phyloP scores from a whole-genome alignment of 2,797 vertebrate genomes.

The Sebastes hopkinsi region DNA sequence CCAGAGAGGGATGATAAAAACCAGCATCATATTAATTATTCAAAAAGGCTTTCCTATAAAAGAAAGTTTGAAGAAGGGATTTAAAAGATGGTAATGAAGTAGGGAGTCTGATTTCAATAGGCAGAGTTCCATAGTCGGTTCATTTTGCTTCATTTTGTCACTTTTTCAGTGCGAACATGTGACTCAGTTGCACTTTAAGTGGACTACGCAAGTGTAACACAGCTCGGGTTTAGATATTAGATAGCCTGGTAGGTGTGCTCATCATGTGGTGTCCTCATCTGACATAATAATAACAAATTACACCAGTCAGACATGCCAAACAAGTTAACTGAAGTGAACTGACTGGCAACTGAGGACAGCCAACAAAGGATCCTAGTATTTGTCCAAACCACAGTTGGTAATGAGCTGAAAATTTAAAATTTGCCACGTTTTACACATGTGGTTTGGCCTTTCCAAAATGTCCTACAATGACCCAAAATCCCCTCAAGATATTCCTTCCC shows the following conservation, averaged over 20 bases:
- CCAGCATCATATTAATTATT: too few species aligned
- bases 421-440: background rate
- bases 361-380: background rate
- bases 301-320: background rate
- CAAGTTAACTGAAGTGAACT: background rate
- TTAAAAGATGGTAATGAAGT: too few species aligned
- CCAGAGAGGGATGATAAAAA: too few species aligned
- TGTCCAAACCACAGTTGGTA: background rate
- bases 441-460: background rate
- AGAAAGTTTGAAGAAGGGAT: too few species aligned
- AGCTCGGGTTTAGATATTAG: background rate
- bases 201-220: background rate
- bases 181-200: background rate
- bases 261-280: background rate
- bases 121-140: too few species aligned
- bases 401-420: background rate
- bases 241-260: background rate
- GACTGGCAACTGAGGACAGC: background rate
- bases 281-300: background rate
- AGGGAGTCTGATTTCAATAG: too few species aligned
- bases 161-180: background rate
- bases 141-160: fast-evolving
- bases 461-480: too few species aligned
- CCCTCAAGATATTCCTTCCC: background rate
- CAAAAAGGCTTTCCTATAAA: too few species aligned